phyloP scores from a whole-genome alignment of 2,797 vertebrate species.

The Poliocrania exsul region DNA sequence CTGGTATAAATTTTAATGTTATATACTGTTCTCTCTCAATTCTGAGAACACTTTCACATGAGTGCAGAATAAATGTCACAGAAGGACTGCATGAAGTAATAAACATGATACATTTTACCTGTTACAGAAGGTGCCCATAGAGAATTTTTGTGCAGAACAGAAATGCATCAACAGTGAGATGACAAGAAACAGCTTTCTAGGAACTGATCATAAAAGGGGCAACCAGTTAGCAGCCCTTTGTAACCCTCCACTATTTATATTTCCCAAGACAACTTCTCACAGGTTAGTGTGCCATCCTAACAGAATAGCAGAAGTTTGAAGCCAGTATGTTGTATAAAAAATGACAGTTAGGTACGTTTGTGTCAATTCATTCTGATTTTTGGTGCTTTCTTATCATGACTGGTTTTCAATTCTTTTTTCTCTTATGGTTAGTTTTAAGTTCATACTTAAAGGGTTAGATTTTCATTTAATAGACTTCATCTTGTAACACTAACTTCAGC shows the following conservation, averaged over 20 bases:
- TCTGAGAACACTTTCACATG: neutral
- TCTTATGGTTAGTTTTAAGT: neutral
- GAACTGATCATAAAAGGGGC: constrained; percentile 6
- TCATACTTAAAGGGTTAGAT: neutral
- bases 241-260: neutral
- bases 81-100: neutral
- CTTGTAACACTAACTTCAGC: neutral
- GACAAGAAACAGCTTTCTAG: constrained; percentile 4
- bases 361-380: neutral
- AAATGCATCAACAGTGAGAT: neutral
- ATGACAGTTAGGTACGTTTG: neutral
- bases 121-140: neutral
- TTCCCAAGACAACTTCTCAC: neutral
- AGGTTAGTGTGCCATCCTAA: neutral
- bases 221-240: neutral
- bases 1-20: neutral
- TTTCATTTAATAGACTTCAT: neutral
- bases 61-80: neutral
- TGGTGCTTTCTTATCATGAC: neutral
- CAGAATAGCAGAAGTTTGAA: neutral
- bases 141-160: constrained; percentile 8
- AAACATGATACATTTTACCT: constrained; percentile 24
- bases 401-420: neutral
- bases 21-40: neutral
- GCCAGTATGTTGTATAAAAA: neutral